These are phyloP conservation scores for Ormyrus rosae DNA, from an alignment of 2,888 invertebrate genomes.

Conservation along the genomic window DNA sequence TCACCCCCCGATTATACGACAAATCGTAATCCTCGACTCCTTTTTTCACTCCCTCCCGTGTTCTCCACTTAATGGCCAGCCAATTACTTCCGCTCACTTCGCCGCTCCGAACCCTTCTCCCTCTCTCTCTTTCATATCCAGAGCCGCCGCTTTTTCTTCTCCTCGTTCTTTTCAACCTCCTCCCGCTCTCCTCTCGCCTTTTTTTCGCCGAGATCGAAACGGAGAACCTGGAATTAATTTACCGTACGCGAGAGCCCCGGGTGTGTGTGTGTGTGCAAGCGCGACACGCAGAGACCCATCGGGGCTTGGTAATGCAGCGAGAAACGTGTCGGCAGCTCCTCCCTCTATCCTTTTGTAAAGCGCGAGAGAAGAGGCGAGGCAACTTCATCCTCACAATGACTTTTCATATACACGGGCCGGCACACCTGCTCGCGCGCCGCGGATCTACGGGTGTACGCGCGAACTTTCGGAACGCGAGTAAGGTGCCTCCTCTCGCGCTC, in stretches of 20 bases:
- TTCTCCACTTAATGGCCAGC: slow-evolving; percentile 24
- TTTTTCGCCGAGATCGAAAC: neutral
- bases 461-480: no score
- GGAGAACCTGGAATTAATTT: slow-evolving; percentile 31
- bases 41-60: slow-evolving; percentile 22
- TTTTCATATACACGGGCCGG: no score
- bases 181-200: neutral
- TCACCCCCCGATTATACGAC: slow-evolving; percentile 13
- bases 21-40: slow-evolving; percentile 33
- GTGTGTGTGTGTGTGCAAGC: neutral
- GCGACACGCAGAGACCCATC: neutral
- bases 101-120: slow-evolving; percentile 19
- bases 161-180: neutral
- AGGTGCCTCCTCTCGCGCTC: no score
- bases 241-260: neutral
- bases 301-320: no score
- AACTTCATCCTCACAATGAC: no score
- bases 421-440: no score
- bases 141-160: neutral
- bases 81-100: slow-evolving; percentile 43
- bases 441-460: no score
- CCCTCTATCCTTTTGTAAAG: no score
- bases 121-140: slow-evolving; percentile 6
- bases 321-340: no score
- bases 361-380: no score